These are phyloP conservation scores for Leptopterna dolabrata DNA, from an alignment of 2,888 invertebrate genomes.

Conservation along the genomic window DNA sequence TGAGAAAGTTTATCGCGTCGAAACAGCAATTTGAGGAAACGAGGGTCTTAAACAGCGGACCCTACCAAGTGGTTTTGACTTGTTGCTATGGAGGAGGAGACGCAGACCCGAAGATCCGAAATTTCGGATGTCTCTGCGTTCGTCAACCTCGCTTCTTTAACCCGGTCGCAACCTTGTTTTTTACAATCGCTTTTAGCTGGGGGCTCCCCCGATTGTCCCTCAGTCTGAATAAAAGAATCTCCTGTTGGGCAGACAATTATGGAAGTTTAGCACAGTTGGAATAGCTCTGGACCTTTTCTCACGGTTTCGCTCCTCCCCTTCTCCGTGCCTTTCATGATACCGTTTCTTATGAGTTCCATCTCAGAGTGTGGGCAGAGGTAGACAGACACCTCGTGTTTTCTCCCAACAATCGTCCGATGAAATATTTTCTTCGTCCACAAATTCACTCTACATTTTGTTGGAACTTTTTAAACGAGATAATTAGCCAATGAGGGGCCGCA, in stretches of 20 bases:
- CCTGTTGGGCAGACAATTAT: slow-evolving; percentile 40
- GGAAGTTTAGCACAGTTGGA: slow-evolving; percentile 46
- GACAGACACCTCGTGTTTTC: neutral
- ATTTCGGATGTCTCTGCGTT: slow-evolving; percentile 40
- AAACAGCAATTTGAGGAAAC: neutral
- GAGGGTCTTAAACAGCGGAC: neutral
- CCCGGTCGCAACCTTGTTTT: slow-evolving; percentile 43
- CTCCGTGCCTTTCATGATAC: neutral
- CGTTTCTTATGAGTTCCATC: slow-evolving; percentile 17
- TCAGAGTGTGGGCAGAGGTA: neutral
- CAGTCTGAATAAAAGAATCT: slow-evolving; percentile 41
- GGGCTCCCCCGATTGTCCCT: slow-evolving; percentile 20
- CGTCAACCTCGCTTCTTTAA: slow-evolving; percentile 36
- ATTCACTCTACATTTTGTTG: neutral
- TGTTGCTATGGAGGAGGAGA: neutral
- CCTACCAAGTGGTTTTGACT: neutral
- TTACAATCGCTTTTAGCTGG: slow-evolving; percentile 31
- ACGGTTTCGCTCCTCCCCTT: slow-evolving; percentile 15
- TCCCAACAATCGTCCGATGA: neutral
- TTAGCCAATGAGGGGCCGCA: neutral
- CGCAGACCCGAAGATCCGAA: neutral
- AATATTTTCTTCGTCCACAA: neutral
- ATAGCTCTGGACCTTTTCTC: slow-evolving; percentile 37
- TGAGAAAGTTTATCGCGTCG: neutral
- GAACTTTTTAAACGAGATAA: neutral